phyloP scores from a whole-genome alignment of 2,113 vertebrate genomes.

The Egretta garzetta region DNA sequence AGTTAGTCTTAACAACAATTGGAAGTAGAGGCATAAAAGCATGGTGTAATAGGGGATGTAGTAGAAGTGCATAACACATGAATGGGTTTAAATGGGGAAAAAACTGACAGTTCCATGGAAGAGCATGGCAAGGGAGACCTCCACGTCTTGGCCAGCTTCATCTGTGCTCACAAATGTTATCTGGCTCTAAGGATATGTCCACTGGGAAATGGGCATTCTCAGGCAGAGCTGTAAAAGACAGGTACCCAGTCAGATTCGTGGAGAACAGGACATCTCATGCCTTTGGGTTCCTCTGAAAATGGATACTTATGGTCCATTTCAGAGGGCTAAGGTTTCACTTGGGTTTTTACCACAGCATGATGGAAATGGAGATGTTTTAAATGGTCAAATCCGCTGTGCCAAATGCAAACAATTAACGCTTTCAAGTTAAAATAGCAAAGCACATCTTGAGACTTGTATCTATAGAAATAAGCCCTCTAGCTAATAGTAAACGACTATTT shows the following conservation, averaged over 20 bases:
- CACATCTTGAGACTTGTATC: constrained; percentile 24
- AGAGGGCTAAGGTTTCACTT: background rate
- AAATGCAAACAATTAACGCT: background rate
- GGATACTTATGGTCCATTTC: background rate
- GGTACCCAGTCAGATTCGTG: background rate
- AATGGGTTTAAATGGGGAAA: background rate
- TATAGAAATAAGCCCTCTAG: constrained; percentile 8
- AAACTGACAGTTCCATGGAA: background rate
- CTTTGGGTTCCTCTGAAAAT: background rate
- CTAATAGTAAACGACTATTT: constrained; percentile 59
- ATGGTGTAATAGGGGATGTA: background rate
- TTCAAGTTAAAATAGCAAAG: constrained; percentile 21
- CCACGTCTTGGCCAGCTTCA: background rate
- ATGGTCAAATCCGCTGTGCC: background rate
- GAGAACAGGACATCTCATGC: background rate
- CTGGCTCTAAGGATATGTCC: background rate
- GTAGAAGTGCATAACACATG: background rate
- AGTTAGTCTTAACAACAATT: background rate
- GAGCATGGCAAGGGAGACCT: background rate
- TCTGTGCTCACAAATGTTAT: background rate
- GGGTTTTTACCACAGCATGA: background rate
- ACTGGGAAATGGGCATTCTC: background rate
- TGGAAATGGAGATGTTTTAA: background rate
- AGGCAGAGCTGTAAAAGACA: background rate
- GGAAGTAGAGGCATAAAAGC: background rate